Conservation (phyloP, 2,113 vertebrate species). For the Merops nubicus region DNA sequence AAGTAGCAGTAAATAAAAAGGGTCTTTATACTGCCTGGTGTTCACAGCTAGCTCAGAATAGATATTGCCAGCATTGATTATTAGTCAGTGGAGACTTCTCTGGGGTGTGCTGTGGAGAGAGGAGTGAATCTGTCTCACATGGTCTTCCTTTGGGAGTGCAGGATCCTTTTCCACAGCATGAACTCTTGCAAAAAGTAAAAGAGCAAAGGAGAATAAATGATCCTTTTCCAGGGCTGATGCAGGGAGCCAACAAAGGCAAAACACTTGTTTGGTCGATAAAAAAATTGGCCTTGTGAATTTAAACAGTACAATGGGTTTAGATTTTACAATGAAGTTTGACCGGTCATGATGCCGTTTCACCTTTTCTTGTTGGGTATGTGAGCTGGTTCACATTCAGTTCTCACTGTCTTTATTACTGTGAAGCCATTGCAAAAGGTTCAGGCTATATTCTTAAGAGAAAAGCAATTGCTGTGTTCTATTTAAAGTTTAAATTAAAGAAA, state of each 20-base stretch:
- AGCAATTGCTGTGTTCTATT: background rate
- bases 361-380: background rate
- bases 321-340: background rate
- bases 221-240: background rate
- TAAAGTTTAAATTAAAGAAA: background rate
- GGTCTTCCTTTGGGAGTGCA: background rate
- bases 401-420: background rate
- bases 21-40: background rate
- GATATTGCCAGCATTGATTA: background rate
- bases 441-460: background rate
- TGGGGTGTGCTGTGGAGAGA: background rate
- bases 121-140: background rate
- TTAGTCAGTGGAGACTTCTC: background rate
- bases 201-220: background rate
- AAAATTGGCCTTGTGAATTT: background rate
- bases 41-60: background rate
- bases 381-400: background rate
- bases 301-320: background rate
- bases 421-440: background rate
- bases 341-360: background rate
- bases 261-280: background rate
- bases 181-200: background rate
- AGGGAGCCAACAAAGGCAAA: background rate
- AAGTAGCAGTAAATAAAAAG: background rate
- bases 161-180: background rate